Evolutionary conservation across 2,888 invertebrate genomes (phyloP).

Genomic region (Limnephilus marmoratus): DNA sequence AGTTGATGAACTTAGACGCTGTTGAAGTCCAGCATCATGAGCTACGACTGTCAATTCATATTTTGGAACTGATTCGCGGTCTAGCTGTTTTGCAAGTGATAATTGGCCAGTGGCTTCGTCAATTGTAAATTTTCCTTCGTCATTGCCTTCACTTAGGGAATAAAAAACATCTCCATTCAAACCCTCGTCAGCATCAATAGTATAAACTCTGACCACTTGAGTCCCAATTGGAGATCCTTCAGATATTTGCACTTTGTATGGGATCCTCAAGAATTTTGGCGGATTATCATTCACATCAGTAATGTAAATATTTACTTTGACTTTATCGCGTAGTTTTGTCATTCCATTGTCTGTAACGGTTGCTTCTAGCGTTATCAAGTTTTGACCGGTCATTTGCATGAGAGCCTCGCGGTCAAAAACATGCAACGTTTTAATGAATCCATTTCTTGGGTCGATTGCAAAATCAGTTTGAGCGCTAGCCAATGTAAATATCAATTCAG

Average conservation of each 20-base stretch:
- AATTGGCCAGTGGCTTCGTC: slow-evolving; percentile 95
- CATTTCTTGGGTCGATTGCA: slow-evolving; percentile 91
- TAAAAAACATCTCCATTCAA: slow-evolving; percentile 94
- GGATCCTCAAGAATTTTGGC: slow-evolving; percentile 88
- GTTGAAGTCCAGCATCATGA: slow-evolving; percentile 87
- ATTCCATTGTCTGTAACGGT: slow-evolving; percentile 91
- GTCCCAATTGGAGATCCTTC: slow-evolving; percentile 91
- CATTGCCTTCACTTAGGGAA: slow-evolving; percentile 88
- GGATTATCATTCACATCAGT: slow-evolving; percentile 95
- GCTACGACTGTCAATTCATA: slow-evolving; percentile 91
- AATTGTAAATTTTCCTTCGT: slow-evolving; percentile 86
- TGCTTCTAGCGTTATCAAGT: slow-evolving; percentile 90
- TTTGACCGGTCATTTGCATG: slow-evolving; percentile 86
- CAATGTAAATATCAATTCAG: slow-evolving; percentile 91
- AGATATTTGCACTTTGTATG: slow-evolving; percentile 92
- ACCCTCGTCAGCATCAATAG: slow-evolving; percentile 92
- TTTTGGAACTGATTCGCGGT: slow-evolving; percentile 87
- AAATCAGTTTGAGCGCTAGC: slow-evolving; percentile 88
- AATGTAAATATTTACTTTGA: slow-evolving; percentile 90
- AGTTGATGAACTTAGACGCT: slow-evolving; percentile 85
- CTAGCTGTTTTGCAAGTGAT: slow-evolving; percentile 84
- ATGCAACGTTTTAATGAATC: slow-evolving; percentile 90
- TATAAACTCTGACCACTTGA: slow-evolving; percentile 90
- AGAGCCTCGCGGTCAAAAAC: slow-evolving; percentile 94
- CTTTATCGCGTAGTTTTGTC: slow-evolving; percentile 87